Evolutionary conservation across 2,113 vertebrate genomes (phyloP).

Genomic region (Caranx melampygus): DNA sequence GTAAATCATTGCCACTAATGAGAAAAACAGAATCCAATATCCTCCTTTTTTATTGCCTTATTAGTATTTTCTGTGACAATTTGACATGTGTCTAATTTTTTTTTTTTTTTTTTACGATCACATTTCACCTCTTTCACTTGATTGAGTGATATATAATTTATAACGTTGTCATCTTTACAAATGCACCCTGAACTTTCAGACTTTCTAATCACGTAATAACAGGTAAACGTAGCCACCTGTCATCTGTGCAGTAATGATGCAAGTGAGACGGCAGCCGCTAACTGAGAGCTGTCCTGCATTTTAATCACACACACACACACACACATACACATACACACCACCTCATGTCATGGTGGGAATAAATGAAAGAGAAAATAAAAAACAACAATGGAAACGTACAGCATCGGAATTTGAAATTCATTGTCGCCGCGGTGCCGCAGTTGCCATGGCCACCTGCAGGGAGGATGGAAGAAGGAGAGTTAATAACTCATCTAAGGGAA

Average conservation of each 20-base stretch:
- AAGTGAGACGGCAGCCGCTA: slow-evolving; percentile 36
- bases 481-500: slow-evolving; percentile 75
- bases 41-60: slow-evolving; percentile 34
- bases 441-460: slow-evolving; percentile 77
- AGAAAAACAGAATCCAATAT: slow-evolving; percentile 18
- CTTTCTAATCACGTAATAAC: slow-evolving; percentile 46
- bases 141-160: slow-evolving; percentile 50
- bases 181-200: slow-evolving; percentile 33
- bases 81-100: slow-evolving; percentile 45
- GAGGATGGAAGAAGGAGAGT: slow-evolving; percentile 73
- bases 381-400: slow-evolving; percentile 58
- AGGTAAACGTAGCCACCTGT: slow-evolving; percentile 53
- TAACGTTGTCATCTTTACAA: slow-evolving; percentile 39
- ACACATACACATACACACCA: no score
- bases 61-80: slow-evolving; percentile 43
- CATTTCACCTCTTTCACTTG: slow-evolving; percentile 33
- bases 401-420: slow-evolving; percentile 62
- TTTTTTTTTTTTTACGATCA: slow-evolving; percentile 4
- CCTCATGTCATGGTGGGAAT: slow-evolving; percentile 49
- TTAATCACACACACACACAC: slow-evolving; percentile 44
- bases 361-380: slow-evolving; percentile 62
- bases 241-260: slow-evolving; percentile 58
- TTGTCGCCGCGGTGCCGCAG: slow-evolving; percentile 40
- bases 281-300: slow-evolving; percentile 69
- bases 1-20: slow-evolving; percentile 28